Conservation (phyloP, 2,797 vertebrate genomes). For the Spinibarbus caldwelli region DNA sequence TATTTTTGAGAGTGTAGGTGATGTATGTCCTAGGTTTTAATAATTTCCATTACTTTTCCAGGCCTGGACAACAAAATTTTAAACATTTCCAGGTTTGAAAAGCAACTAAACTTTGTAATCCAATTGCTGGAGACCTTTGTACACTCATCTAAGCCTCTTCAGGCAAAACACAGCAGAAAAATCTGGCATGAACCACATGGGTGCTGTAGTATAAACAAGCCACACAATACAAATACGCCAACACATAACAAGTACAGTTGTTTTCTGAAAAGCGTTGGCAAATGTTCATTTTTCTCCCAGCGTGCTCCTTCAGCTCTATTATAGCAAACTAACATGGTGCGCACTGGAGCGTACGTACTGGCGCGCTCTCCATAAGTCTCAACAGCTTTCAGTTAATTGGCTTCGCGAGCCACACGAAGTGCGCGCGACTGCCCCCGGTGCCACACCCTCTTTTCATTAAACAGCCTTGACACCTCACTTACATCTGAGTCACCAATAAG, state of each 20-base stretch:
- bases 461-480: conserved; percentile 11
- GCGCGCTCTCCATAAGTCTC: conserved; percentile 14
- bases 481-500: neutral
- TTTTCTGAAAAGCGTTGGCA: neutral
- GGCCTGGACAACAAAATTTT: neutral
- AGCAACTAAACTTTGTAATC: neutral
- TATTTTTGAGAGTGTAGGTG: neutral
- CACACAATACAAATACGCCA: neutral
- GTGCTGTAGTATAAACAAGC: neutral
- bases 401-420: conserved; percentile 42
- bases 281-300: neutral
- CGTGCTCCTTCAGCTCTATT: conserved; percentile 7
- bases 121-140: neutral
- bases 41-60: neutral
- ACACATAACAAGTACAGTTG: conserved; percentile 13
- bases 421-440: conserved; percentile 71
- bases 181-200: conserved; percentile 13
- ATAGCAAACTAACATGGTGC: conserved; percentile 4
- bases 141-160: neutral
- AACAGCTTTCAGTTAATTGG: conserved; percentile 57
- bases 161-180: neutral
- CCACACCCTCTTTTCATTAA: conserved; percentile 78
- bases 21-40: too few relatives aligned
- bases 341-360: conserved; percentile 1
- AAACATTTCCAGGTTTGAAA: too few relatives aligned